Base-by-base conservation (phyloP, 2,113 vertebrate genomes). In the Heterocephalus glaber region DNA sequence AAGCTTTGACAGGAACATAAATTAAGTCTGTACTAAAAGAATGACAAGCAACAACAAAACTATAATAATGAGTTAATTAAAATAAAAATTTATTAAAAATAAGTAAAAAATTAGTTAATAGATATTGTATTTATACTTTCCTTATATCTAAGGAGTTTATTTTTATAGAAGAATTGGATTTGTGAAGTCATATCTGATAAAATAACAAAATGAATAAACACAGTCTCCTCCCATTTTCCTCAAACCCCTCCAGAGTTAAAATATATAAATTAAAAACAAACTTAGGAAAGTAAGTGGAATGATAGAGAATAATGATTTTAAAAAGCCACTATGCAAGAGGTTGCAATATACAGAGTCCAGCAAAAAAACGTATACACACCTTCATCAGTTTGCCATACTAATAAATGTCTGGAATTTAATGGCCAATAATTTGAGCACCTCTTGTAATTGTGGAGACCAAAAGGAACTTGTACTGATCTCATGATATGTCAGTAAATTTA, bases 1-100 rank as follows among this genome's bases (percentile, higher is more conserved):
- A 91, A 94, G 28, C 44, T 86, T 84, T 72, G 72, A 86, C n/a
- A 89, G 56, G 80, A 65, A 85, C 80, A 80, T 92, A 95, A 96
- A 80, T 79, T 89, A 89, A 89, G 38, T 35, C 47, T 91, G n/a
- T 87, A 76, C 19, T 85, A 92, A 92, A 76, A 96, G 2, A 92
- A 84, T 83, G 87, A 79, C 19, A 26, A 38, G 30, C 49, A 47
- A 65, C 68, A 68, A 63, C 20, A 80, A 72, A 89, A 58, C 49
- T 38, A 56, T 86, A 80, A 87, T 56, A 90, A 54, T 80, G 81
- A 68, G 47, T 49, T 49, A 49, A 5, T 49, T 49, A 49, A 49
- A 49, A 49, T 49, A 49, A 49, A 49, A 49, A 6, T n/a, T n/a
- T n/a, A n/a, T 49, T 49, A 49, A 49, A 49, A 49, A 49, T 49